Percentiles rank a stretch among this genome's conserved stretches.
Conservation (phyloP, 2,113 vertebrate genomes). For the Ivindomyrus marchei region DNA sequence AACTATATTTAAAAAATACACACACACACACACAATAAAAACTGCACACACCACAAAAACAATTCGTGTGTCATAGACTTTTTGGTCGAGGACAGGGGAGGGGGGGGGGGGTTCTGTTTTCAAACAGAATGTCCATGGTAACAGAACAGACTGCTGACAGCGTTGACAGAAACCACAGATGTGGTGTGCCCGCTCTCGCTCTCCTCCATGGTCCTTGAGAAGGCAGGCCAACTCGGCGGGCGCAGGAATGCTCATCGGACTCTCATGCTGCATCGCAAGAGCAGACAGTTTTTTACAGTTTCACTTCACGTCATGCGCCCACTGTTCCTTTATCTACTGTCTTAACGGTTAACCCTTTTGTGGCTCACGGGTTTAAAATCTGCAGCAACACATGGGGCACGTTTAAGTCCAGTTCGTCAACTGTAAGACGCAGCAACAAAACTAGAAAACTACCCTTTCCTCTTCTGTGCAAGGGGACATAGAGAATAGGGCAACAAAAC, state of each 20-base stretch:
- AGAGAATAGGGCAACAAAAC: not conserved
- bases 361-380: no score
- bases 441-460: not conserved
- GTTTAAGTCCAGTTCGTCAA: not conserved
- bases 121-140: slow-evolving; percentile 1
- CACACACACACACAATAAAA: not conserved
- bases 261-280: not conserved
- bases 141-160: slow-evolving; percentile 22
- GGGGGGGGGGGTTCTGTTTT: not conserved
- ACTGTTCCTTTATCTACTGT: not conserved
- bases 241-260: not conserved
- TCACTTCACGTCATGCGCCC: not conserved
- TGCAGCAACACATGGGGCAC: not conserved
- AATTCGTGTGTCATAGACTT: not conserved
- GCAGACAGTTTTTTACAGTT: not conserved
- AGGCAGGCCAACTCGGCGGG: not conserved
- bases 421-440: not conserved
- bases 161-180: slow-evolving; percentile 15
- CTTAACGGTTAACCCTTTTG: not conserved
- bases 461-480: not conserved
- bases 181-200: not conserved
- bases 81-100: not conserved
- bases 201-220: not conserved
- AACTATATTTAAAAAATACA: not conserved
- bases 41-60: not conserved